Evolutionary conservation across 2,888 invertebrate genomes (phyloP), one percentile per base, ranked within the genome.

Genomic region (Archips xylosteana): DNA sequence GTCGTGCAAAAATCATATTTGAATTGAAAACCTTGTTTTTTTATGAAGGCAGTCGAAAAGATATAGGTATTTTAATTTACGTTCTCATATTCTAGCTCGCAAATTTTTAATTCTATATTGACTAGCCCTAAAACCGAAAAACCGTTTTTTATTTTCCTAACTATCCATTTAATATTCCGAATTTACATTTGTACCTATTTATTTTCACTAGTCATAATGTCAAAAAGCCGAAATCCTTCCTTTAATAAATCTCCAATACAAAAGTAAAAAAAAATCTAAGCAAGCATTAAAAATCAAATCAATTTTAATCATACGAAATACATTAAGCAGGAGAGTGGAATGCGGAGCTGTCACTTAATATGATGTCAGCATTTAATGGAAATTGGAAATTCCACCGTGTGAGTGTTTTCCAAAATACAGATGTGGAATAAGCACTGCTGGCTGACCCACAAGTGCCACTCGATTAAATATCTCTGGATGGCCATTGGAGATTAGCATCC

Each of bases 301-400:
- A 32, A 57, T 57, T 57, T 57, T 32, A 57, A 12, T 32, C 13
- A 15, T 32, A 51, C 36, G 36, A 60, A 45, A 66, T 15, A 34
- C 60, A 61, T 23, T 34, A 34, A 34, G 39, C n/a, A 6, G 39
- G 49, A 10, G 60, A 66, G 23, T 42, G 6, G 61, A 61, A 39
- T 36, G 15, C 12, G 54, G 34, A 45, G 12, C 47, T 62, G 61
- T 54, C 59, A 13, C 36, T 15, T 15, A n/a, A n/a, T n/a, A 42
- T 47, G 59, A 65, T 45, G 36, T 67, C 54, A 36, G 8, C 62
- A 54, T 54, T 64, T 71, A 67, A 23, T 61, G 51, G 42, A 66
- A 61, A 71, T 71, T 72, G 67, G 47, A 62, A 67, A 71, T 61
- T 61, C 65, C 51, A 51, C 49, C 51, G 51, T 32, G 51, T 51